Conservation (phyloP, 1,140 invertebrate species). For the Adoxophyes honmai region DNA sequence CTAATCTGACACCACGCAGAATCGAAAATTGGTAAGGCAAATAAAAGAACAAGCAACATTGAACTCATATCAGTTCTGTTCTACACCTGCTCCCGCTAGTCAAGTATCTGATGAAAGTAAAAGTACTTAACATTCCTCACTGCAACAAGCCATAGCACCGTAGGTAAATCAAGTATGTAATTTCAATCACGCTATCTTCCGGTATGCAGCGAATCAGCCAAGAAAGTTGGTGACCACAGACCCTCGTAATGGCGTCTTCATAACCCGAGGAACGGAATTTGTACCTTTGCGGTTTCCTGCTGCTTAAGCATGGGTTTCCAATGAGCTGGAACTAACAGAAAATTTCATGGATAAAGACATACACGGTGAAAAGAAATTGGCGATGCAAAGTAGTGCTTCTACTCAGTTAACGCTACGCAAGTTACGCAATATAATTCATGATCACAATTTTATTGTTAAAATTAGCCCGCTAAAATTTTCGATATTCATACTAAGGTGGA, state of each 20-base stretch:
- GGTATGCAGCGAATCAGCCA: not conserved
- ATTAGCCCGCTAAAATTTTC: too few relatives aligned
- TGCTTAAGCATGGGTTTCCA: not conserved
- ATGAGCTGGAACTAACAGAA: not conserved
- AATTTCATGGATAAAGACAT: too few relatives aligned
- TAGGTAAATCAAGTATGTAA: conserved; percentile 9
- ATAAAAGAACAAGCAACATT: not conserved
- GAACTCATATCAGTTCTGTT: not conserved
- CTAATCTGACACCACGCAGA: not conserved
- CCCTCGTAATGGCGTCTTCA: not conserved
- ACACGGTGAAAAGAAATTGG: too few relatives aligned
- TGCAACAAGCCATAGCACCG: not conserved
- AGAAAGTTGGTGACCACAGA: conserved; percentile 12
- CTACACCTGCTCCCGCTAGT: not conserved
- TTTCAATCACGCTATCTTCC: conserved; percentile 13
- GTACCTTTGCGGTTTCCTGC: conserved; percentile 3
- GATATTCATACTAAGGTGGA: too few relatives aligned
- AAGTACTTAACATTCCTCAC: not conserved
- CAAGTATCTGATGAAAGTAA: not conserved
- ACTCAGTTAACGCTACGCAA: too few relatives aligned
- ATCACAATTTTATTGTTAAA: too few relatives aligned
- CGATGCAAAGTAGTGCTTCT: too few relatives aligned
- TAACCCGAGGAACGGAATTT: not conserved
- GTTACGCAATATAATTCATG: too few relatives aligned
- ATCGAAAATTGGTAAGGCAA: not conserved